phyloP scores from a whole-genome alignment of 1,140 invertebrate genomes.

The Pseudomyrmex flavicornis region DNA sequence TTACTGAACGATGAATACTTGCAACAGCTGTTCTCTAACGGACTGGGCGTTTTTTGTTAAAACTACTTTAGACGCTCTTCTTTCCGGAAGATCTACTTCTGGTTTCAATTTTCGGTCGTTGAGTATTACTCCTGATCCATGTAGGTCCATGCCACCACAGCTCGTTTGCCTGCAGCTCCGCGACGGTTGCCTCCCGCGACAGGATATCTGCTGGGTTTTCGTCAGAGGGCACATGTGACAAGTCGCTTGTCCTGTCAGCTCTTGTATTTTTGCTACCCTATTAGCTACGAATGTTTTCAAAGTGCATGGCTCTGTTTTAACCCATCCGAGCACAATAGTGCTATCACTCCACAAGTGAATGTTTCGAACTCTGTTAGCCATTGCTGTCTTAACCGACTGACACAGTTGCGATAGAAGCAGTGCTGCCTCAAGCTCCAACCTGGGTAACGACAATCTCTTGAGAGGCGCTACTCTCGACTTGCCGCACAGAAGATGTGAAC shows the following conservation, averaged over 20 bases:
- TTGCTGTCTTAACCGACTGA: not conserved
- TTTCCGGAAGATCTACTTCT: not conserved
- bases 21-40: not conserved
- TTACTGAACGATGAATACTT: not conserved
- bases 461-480: slow-evolving; percentile 29
- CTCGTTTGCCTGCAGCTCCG: not conserved
- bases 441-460: not conserved
- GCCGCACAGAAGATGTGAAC: not conserved
- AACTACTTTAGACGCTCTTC: not conserved
- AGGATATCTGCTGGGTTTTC: slow-evolving; percentile 6
- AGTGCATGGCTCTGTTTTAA: not conserved
- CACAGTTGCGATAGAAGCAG: not conserved
- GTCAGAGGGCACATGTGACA: not conserved
- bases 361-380: not conserved
- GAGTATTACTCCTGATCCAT: not conserved
- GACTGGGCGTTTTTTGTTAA: not conserved
- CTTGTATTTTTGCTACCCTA: not conserved
- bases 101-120: not conserved
- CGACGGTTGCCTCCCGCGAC: not conserved
- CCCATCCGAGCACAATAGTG: not conserved
- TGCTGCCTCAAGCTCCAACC: slow-evolving; percentile 3
- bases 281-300: slow-evolving; percentile 22
- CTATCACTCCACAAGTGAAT: not conserved
- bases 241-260: not conserved
- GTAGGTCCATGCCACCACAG: not conserved